Conservation (phyloP, 2,888 invertebrate genomes). For the Erebia epiphron region DNA sequence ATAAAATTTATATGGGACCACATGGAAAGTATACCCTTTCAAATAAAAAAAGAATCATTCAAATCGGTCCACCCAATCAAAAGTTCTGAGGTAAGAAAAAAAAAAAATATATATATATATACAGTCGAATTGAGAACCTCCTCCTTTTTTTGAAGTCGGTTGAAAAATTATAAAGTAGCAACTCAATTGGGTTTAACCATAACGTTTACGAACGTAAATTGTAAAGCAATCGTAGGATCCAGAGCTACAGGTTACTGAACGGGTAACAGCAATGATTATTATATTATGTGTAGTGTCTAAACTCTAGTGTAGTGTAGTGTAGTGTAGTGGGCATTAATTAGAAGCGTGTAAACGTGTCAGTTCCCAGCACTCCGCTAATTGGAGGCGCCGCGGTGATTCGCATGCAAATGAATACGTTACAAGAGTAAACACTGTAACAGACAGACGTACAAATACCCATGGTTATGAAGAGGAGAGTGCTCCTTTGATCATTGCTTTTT, state of each 20-base stretch:
- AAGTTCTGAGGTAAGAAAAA: too few species aligned
- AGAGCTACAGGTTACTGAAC: neutral
- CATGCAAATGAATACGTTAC: slow-evolving; percentile 2
- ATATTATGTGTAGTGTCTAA: neutral
- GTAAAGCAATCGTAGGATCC: too few species aligned
- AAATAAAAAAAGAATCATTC: too few species aligned
- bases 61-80: too few species aligned
- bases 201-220: too few species aligned
- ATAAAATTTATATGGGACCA: too few species aligned
- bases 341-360: neutral
- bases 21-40: too few species aligned
- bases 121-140: too few species aligned
- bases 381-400: slow-evolving; percentile 5
- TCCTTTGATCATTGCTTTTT: slow-evolving; percentile 7
- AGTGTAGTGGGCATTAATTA: slow-evolving; percentile 6
- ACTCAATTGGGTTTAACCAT: too few species aligned
- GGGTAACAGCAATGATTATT: neutral
- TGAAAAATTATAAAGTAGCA: too few species aligned
- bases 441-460: neutral
- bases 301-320: neutral
- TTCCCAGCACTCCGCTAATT: slow-evolving; percentile 1
- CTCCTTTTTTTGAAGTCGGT: too few species aligned
- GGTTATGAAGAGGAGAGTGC: neutral
- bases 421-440: neutral
- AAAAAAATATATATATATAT: too few species aligned